Evolutionary conservation across 1,140 invertebrate genomes (phyloP).

Genomic region (Danaus melanippus): DNA sequence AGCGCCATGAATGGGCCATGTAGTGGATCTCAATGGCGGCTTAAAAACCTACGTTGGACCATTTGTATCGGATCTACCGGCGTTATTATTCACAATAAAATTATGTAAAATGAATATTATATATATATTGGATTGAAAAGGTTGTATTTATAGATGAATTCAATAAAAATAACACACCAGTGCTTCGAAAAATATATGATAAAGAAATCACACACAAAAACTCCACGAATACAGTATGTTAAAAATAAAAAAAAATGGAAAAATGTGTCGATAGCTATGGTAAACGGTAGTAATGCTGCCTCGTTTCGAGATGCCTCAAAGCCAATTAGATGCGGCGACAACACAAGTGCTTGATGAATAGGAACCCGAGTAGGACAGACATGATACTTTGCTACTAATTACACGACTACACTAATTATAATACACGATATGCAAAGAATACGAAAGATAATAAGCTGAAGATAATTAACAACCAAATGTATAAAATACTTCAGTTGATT

Average conservation of each 20-base stretch:
- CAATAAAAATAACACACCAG: too few species aligned
- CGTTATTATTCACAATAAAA: conserved; percentile 4
- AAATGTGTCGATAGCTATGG: conserved; percentile 31
- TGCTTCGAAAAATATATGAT: too few species aligned
- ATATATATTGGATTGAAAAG: too few species aligned
- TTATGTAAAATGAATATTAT: too few species aligned
- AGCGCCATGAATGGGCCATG: conserved; percentile 56
- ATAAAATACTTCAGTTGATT: conserved; percentile 1
- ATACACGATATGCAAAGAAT: too few species aligned
- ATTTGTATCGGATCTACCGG: conserved; percentile 18
- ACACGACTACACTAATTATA: too few species aligned
- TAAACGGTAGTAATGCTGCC: conserved; percentile 31
- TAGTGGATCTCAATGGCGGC: conserved; percentile 53
- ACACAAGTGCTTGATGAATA: conserved; percentile 30
- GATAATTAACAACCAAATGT: neutral
- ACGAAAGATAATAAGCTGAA: conserved; percentile 4
- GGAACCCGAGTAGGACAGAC: conserved; percentile 14
- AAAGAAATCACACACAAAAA: too few species aligned
- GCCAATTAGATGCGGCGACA: conserved; percentile 59
- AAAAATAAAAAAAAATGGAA: too few species aligned
- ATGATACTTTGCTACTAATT: too few species aligned
- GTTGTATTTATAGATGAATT: too few species aligned
- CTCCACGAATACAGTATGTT: too few species aligned
- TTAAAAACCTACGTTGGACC: conserved; percentile 41
- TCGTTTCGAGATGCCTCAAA: conserved; percentile 60